Evolutionary conservation across 1,140 invertebrate species (phyloP), one percentile per base, ranked within the genome.

Genomic region (Drosophila ogumai): DNA sequence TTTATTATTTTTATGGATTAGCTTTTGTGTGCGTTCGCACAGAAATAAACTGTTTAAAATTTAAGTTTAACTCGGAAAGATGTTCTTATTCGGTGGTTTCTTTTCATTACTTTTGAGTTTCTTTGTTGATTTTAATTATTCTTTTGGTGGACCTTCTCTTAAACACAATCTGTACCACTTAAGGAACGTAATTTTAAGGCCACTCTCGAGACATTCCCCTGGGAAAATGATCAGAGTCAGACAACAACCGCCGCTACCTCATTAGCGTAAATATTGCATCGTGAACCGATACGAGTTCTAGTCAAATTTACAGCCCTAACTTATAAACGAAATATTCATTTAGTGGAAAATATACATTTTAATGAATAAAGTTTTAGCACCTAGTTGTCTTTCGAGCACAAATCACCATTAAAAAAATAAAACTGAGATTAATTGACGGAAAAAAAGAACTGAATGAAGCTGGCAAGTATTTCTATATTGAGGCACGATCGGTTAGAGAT

Each of bases 181-280:
- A 73, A 73, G 69, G 38, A 71, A 59, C 10, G 17, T 77, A 77
- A 44, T 67, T 34, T 71, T 78, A 78, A 78, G 75, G 58, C 65
- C 55, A 61, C 75, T 78, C 75, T 71, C 22, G 65, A 64, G 41
- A 44, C 52, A 22, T 59, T 68, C 49, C 56, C 25, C 10, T 15
- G 19, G 38, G 32, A 56, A 55, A 43, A 25, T 9, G 28, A 44
- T 46, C 47, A 32, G 38, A 73, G 77, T 60, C 22, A 38, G 69
- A 73, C 67, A 82, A 71, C 68, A 88, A 87, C 91, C 80, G 77
- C 57, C 64, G 76, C 82, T 91, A 92, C 91, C 91, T 92, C 91
- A 92, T 75, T 87, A 77, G 82, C 77, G 72, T 84, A 77, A 91
- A 77, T 82, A 57, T 75, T 55, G 59, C 66, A 75, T 63, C 28